phyloP scores from a whole-genome alignment of 2,888 invertebrate genomes.

The Hirudinaria manillensis region DNA sequence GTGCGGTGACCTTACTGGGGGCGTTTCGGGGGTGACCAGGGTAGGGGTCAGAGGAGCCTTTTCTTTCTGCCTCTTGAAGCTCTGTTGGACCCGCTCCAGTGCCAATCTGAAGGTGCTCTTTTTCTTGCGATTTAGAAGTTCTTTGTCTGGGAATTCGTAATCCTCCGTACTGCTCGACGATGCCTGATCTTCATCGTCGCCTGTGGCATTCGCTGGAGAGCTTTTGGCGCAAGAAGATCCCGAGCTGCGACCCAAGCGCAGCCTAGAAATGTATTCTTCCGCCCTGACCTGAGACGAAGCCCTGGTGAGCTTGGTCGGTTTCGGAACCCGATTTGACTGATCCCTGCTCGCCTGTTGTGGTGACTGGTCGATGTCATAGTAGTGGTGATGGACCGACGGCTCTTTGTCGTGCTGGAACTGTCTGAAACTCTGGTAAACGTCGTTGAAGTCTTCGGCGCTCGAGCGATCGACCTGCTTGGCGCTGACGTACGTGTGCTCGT shows the following conservation, averaged over 20 bases:
- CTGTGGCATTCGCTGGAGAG: slow-evolving; percentile 14
- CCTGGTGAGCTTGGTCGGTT: neutral
- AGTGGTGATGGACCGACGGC: slow-evolving; percentile 12
- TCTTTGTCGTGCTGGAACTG: slow-evolving; percentile 20
- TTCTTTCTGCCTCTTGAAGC: slow-evolving; percentile 37
- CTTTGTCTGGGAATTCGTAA: slow-evolving; percentile 38
- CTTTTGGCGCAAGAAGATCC: neutral
- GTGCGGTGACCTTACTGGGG: too few species aligned
- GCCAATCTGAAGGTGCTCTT: slow-evolving; percentile 40
- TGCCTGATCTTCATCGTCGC: slow-evolving; percentile 9
- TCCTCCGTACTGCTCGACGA: slow-evolving; percentile 40
- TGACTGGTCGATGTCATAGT: slow-evolving; percentile 24
- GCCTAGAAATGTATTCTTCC: slow-evolving; percentile 24
- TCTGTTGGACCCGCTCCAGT: slow-evolving; percentile 39
- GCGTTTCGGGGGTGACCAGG: neutral
- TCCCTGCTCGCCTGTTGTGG: neutral
- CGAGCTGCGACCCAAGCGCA: neutral
- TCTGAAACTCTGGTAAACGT: slow-evolving; percentile 27
- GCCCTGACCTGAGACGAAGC: neutral
- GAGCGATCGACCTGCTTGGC: slow-evolving; percentile 23
- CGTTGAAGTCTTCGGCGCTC: slow-evolving; percentile 26
- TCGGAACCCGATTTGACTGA: neutral
- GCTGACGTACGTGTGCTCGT: slow-evolving; percentile 15
- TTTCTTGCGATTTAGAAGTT: slow-evolving; percentile 38
- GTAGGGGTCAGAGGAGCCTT: neutral